phyloP scores from a whole-genome alignment of 2,113 vertebrate genomes.

The Acinonyx jubatus region DNA sequence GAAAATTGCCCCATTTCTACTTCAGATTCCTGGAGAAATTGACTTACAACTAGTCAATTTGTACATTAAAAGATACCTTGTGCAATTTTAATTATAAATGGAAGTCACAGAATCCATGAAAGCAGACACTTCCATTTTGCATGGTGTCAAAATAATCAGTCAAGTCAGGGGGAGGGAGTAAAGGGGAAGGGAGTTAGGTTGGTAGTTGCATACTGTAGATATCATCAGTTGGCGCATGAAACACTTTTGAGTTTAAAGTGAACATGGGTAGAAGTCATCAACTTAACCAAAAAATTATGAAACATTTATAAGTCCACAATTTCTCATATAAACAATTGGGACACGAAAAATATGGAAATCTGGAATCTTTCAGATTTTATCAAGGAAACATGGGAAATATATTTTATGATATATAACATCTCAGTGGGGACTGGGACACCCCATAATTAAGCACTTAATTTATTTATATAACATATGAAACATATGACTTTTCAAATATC shows the following conservation, averaged over 20 bases:
- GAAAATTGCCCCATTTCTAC: slow-evolving; percentile 64
- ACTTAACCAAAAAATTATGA: not conserved
- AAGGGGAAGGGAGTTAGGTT: not conserved
- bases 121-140: not conserved
- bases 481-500: not conserved
- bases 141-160: not conserved
- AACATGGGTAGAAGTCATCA: not conserved
- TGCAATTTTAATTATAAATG: slow-evolving; percentile 64
- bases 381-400: not conserved
- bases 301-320: not conserved
- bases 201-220: not conserved
- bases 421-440: not conserved
- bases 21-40: slow-evolving; percentile 39
- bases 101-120: not conserved
- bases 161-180: not conserved
- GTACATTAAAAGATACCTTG: slow-evolving; percentile 17
- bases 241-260: not conserved
- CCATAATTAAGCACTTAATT: not conserved
- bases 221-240: not conserved
- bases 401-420: not conserved
- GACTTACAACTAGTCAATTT: slow-evolving; percentile 64
- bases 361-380: not conserved
- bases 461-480: not conserved
- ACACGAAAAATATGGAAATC: not conserved
- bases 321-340: not conserved